These are phyloP conservation scores for Hyphantria cunea DNA, from an alignment of 1,140 invertebrate genomes.

Conservation along the genomic window DNA sequence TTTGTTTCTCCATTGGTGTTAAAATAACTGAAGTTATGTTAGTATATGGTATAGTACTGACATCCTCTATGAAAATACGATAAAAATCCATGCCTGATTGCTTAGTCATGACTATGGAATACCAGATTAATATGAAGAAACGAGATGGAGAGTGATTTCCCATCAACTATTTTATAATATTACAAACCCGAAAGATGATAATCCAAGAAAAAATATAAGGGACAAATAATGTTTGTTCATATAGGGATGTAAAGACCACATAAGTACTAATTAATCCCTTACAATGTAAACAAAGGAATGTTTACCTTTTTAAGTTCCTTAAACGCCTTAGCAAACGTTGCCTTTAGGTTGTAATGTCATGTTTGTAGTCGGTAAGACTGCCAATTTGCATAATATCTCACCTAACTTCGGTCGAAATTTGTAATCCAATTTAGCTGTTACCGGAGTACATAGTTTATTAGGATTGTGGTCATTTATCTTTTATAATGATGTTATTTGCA, in stretches of 20 bases:
- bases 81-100: too few species aligned
- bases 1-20: too few species aligned
- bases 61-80: too few species aligned
- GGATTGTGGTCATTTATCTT: conserved; percentile 37
- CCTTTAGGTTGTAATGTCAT: conserved; percentile 25
- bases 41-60: too few species aligned
- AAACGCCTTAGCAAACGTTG: conserved; percentile 14
- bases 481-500: conserved; percentile 30
- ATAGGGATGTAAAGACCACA: neutral
- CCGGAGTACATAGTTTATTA: conserved; percentile 33
- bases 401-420: conserved; percentile 39
- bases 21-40: too few species aligned
- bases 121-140: too few species aligned
- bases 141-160: too few species aligned
- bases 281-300: neutral
- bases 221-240: conserved; percentile 6
- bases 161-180: too few species aligned
- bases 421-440: conserved; percentile 43
- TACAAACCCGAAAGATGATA: too few species aligned
- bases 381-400: conserved; percentile 45
- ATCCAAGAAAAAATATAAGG: conserved; percentile 16
- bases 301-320: conserved; percentile 7
- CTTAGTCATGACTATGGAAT: too few species aligned
- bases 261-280: neutral
- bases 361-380: conserved; percentile 33